Evolutionary conservation across 2,797 vertebrate genomes (phyloP), one percentile per base, ranked within the genome.

Genomic region (Yasuhikotakia modesta): DNA sequence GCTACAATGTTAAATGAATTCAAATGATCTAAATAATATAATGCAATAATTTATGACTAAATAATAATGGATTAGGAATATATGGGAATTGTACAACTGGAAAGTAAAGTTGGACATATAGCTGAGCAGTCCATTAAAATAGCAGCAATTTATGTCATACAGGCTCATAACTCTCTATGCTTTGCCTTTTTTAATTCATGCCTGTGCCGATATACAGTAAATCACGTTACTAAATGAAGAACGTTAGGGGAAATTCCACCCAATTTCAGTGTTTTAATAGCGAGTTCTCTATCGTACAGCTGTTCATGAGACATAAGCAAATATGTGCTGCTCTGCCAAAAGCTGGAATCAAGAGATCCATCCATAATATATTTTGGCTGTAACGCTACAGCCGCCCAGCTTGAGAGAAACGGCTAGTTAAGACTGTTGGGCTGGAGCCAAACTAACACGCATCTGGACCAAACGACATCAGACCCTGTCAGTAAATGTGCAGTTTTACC

Each of bases 341-440:
- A 39, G 57, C 65, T n/a, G 30, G 70, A 77, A 70, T 69, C 64
- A 24, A 65, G 76, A 79, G 73, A 79, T 72, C 17, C 52, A 71
- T 78, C 65, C 55, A 64, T 75, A 84, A 75, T 58, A 46, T 11
- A 27, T 57, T 78, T 78, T 75, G 70, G 73, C 83, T 73, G 70
- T 35, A 39, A 43, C 24, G 74, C 16, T 70, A 58, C 73, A 75
- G 67, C 64, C 77, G 71, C 80, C 60, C 65, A 67, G 61, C 75
- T 63, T 57, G 80, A 75, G 52, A 82, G 55, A 80, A 82, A 82
- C 52, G 70, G 64, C 45, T 53, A 65, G 78, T 74, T 80, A 78
- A 63, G 43, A 55, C n/a, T 39, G 71, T 50, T 50, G 66, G 70
- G 35, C 11, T 16, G 16, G 76, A 22, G 79, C 78, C 72, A 76